Evolutionary conservation across 1,140 invertebrate genomes (phyloP), one percentile per base, ranked within the genome.

Genomic region (Drosophila lini): DNA sequence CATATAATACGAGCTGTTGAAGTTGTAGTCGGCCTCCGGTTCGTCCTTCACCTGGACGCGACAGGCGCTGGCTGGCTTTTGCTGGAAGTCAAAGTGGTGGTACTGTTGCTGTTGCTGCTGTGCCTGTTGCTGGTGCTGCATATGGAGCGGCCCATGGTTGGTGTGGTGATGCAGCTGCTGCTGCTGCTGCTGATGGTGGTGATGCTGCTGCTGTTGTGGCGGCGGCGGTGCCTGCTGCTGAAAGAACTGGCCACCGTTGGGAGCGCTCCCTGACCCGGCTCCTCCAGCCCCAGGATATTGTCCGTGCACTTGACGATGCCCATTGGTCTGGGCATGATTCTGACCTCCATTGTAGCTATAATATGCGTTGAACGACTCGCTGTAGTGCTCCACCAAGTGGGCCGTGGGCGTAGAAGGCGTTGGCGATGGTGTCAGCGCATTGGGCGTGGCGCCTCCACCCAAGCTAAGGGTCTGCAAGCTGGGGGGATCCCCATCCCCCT

Each of bases 1-100:
- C 88, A 88, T 91, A 61, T 91, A 91, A 71, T 91, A 91, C 68
- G 88, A 80, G 44, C 76, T 77, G 70, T 91, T 91, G 69, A 75
- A 91, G 63, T 79, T 91, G 73, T 90, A 91, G 56, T 91, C 88
- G 44, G 78, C 55, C 59, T 91, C 88, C 45, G 71, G 78, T 42
- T 91, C 84, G 65, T 79, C 75, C 74, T 89, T 89, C 59, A 89
- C 45, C 62, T 78, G 65, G 48, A 77, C 34, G 13, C 80, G 84
- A 61, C 84, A 83, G 55, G 41, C 61, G 42, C 62, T 86, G 28
- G 53, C 74, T 36, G 50, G 45, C 55, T 81, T 81, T 38, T 78
- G 79, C 25, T 81, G 79, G 58, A 81, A 81, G 57, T 76, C 81
- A 61, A 82, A 86, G 50, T 85, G 70, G 16, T 85, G 83, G 42